Percentiles rank a stretch among this genome's conserved stretches.
Evolutionary conservation across 1,140 invertebrate species (phyloP).

Genomic region (Drosophila rufa): DNA sequence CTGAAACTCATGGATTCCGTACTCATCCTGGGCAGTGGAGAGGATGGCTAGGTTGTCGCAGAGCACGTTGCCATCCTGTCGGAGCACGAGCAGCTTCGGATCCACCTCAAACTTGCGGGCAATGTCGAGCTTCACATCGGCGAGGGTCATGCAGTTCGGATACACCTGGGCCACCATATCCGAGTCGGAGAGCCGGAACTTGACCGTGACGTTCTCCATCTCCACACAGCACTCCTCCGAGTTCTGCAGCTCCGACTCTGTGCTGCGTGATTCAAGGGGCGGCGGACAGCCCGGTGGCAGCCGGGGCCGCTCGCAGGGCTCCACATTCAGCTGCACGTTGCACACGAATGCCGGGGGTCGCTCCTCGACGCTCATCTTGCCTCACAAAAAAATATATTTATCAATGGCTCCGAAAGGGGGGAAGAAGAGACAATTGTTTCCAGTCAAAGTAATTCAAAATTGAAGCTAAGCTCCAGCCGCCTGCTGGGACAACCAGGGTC

Average conservation of each 20-base stretch:
- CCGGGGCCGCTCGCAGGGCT: constrained; percentile 39
- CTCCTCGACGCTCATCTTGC: constrained; percentile 53
- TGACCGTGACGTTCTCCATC: constrained; percentile 78
- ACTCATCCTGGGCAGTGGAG: constrained; percentile 66
- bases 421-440: constrained; percentile 9
- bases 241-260: constrained; percentile 47
- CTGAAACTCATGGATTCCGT: constrained; percentile 75
- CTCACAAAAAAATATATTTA: constrained; percentile 20
- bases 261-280: constrained; percentile 24
- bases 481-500: constrained; percentile 30
- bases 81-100: constrained; percentile 51
- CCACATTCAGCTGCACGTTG: constrained; percentile 64
- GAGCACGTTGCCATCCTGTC: constrained; percentile 47
- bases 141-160: constrained; percentile 79
- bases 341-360: constrained; percentile 38
- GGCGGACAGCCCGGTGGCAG: constrained; percentile 29
- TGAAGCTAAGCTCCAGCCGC: constrained; percentile 17
- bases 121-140: constrained; percentile 77
- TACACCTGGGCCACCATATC: constrained; percentile 81
- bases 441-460: constrained; percentile 18
- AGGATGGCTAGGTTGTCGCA: constrained; percentile 55
- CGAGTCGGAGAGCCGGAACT: constrained; percentile 66
- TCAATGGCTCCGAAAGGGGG: not conserved
- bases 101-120: constrained; percentile 74
- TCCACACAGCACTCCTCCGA: constrained; percentile 43